Evolutionary conservation across 23 tunicate genomes (phyloP), one percentile per base, ranked within the genome.

Genomic region (Trididemnum nubilum): DNA sequence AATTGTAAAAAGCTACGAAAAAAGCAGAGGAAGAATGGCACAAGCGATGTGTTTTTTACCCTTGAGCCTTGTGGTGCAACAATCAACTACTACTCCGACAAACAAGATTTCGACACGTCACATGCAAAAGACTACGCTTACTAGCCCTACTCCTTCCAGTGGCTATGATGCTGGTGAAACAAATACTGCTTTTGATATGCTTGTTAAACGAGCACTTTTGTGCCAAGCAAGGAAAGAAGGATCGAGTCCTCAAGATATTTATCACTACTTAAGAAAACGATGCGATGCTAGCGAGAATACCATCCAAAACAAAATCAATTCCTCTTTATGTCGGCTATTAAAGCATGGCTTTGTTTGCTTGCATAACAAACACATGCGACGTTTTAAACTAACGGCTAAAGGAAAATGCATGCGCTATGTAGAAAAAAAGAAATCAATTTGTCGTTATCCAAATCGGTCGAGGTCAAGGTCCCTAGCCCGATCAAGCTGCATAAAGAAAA

Each of bases 201-300:
- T 67, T 3, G 74, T 67, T 3, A 67, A 67, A 67, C 31, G 38
- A 67, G 74, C 74, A 67, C 18, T 67, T 67, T 21, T 24, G 4
- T 4, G 33, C 12, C 12, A 24, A 33, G 74, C 74, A 31, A 67
- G 74, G 33, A 67, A 67, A 67, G 38, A 24, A 4, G 74, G 74
- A 5, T 67, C 74, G 38, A 67, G 74, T 67, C 2, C 7, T 9
- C 22, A 67, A 31, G 74, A 67, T 33, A 67, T 67, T 67, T 12
- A 30, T 24, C 31, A 33, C 37, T 67, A 67, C 38, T 7, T 67
- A 31, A 32, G 37, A 31, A 21, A 15, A 3, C 22, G n/a, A 4
- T 67, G 38, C 74, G 38, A 32, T 9, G 74, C 21, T 4, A 9
- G 26, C 2, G 38, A 32, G 33, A 33, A 12, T 2, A 12, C 21